Evolutionary conservation across 1,140 invertebrate genomes (phyloP).

Genomic region (Drosophila watanabei): DNA sequence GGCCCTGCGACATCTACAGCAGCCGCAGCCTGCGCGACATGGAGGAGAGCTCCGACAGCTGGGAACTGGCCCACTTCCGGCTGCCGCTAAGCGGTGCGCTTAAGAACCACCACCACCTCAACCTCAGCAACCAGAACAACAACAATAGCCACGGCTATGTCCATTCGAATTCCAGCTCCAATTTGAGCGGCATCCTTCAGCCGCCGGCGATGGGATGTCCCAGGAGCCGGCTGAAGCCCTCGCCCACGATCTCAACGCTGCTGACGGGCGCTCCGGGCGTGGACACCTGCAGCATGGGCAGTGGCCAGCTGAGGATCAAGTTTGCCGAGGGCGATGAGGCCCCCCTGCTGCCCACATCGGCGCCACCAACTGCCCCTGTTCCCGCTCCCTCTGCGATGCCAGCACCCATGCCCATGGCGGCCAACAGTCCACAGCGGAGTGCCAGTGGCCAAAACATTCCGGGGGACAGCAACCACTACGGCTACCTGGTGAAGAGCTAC

Average conservation of each 20-base stretch:
- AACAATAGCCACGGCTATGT: slow-evolving; percentile 52
- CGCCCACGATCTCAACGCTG: slow-evolving; percentile 80
- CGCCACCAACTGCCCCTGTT: background rate
- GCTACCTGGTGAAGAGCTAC: slow-evolving; percentile 72
- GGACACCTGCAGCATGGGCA: slow-evolving; percentile 58
- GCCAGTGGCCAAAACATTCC: slow-evolving; percentile 68
- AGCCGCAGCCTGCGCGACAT: slow-evolving; percentile 67
- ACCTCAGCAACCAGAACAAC: slow-evolving; percentile 27
- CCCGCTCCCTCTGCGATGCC: background rate
- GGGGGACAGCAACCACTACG: slow-evolving; percentile 50
- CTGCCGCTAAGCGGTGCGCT: slow-evolving; percentile 76
- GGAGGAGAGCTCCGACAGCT: slow-evolving; percentile 52
- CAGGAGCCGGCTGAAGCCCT: slow-evolving; percentile 58
- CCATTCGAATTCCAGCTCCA: slow-evolving; percentile 74
- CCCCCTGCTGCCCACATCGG: slow-evolving; percentile 39
- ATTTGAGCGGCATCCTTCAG: slow-evolving; percentile 76
- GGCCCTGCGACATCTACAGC: slow-evolving; percentile 64
- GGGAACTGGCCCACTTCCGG: slow-evolving; percentile 78
- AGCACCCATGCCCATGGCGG: background rate
- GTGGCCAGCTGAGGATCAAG: slow-evolving; percentile 67
- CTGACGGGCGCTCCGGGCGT: slow-evolving; percentile 43
- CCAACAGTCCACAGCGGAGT: slow-evolving; percentile 46
- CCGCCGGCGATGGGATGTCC: slow-evolving; percentile 31
- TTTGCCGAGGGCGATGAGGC: slow-evolving; percentile 63
- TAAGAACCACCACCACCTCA: slow-evolving; percentile 60